phyloP scores from a whole-genome alignment of 2,113 vertebrate species.

The Malurus cyaneus region DNA sequence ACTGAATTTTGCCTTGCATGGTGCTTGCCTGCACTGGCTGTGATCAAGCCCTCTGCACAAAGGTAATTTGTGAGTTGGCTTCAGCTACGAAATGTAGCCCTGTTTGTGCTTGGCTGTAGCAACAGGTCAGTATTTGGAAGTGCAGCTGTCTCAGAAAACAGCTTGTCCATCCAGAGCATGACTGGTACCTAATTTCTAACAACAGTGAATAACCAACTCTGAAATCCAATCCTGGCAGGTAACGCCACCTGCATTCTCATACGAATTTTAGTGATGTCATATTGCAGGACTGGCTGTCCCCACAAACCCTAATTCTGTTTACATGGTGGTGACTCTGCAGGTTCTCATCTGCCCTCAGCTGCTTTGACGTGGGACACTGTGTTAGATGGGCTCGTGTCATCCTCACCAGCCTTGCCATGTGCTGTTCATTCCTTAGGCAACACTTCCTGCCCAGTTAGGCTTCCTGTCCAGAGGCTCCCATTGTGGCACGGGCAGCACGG shows the following conservation, averaged over 20 bases:
- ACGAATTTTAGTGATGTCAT: neutral
- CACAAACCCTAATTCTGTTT: neutral
- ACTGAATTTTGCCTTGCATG: fast-evolving
- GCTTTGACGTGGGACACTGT: neutral
- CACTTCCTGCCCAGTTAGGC: neutral
- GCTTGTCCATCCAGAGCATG: neutral
- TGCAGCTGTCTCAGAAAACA: neutral
- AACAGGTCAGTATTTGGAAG: neutral
- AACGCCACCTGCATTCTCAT: neutral
- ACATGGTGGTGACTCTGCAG: neutral
- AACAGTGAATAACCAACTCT: neutral
- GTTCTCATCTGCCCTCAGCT: neutral
- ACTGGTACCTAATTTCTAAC: neutral
- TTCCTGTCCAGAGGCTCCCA: neutral
- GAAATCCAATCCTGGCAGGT: neutral
- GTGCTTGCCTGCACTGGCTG: neutral
- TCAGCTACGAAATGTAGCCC: neutral
- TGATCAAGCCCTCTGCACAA: neutral
- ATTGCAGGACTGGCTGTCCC: neutral
- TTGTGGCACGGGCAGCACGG: neutral
- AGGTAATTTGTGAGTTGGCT: neutral
- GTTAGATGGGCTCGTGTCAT: fast-evolving
- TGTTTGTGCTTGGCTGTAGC: neutral
- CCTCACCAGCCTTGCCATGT: neutral
- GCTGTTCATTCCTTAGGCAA: neutral